Base-by-base conservation (phyloP, 37 sponge, comb jelly and placozoan genomes). In the Geodia barretti region DNA sequence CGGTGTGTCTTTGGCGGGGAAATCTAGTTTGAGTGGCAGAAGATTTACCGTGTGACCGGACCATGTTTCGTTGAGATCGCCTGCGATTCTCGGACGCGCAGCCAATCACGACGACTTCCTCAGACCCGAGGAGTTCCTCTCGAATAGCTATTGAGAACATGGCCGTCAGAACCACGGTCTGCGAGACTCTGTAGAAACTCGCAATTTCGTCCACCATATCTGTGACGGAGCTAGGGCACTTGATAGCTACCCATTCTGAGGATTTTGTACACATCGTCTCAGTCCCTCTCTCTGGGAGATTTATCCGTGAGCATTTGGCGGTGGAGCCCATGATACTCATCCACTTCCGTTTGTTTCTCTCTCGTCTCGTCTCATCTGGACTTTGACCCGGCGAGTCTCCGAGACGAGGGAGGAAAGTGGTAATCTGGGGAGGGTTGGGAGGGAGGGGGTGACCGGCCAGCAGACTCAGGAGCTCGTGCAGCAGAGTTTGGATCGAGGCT, bases 1-100 rank as follows among this genome's bases (percentile, higher is more conserved):
- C n/a, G n/a, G n/a, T n/a, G n/a, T n/a, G n/a, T n/a, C n/a, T n/a
- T n/a, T n/a, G n/a, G n/a, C n/a, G n/a, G n/a, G 67, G 25, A 65
- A 21, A 30, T 74, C 39, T 43, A 83, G 54, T 14, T 47, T 32
- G 29, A 83, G 33, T 19, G 83, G 83, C 9, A 83, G 54, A 20
- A 74, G 61, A 26, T 74, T 73, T 32, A 64, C 83, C 33, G 64
- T 9, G 38, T 39, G 73, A 2, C 83, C 83, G n/a, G 25, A 83
- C 34, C 11, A 28, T 1, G 14, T 66, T 47, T 28, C 41, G 47
- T 1, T 1, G 9, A 3, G 14, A 2, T 20, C 60, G 39, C 19
- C 14, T 60, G 24, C 75, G 75, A 28, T 74, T 74, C 34, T 2
- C 31, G 28, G 14, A n/a, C 32, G 41, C 60, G 33, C 39, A 41